phyloP scores from a whole-genome alignment of 1,140 invertebrate genomes.

The Zaprionus davidi region DNA sequence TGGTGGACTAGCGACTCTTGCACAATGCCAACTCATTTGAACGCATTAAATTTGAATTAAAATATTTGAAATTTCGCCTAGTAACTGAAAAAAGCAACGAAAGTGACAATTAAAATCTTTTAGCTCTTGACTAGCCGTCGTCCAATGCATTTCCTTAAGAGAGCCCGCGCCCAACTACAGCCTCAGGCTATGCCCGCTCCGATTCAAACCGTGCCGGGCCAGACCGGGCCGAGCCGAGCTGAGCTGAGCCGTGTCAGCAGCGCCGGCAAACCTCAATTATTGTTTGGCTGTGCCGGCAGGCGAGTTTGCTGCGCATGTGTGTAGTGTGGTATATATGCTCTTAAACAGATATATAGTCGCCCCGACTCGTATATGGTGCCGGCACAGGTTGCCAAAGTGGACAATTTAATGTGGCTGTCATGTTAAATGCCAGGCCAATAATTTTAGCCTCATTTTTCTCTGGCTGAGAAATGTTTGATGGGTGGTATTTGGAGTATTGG shows the following conservation, averaged over 20 bases:
- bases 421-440: constrained; percentile 80
- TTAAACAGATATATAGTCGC: constrained; percentile 18
- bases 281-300: constrained; percentile 54
- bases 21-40: constrained; percentile 68
- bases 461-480: constrained; percentile 67
- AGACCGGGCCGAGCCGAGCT: constrained; percentile 34
- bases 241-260: constrained; percentile 33
- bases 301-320: constrained; percentile 25
- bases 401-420: constrained; percentile 82
- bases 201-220: constrained; percentile 31
- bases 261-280: constrained; percentile 69
- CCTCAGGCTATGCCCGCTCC: constrained; percentile 17
- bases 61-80: constrained; percentile 75
- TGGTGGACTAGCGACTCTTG: constrained; percentile 32
- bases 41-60: constrained; percentile 80
- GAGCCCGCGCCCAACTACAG: constrained; percentile 54
- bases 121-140: constrained; percentile 42
- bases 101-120: constrained; percentile 76
- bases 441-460: constrained; percentile 77
- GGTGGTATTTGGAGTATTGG: constrained; percentile 58
- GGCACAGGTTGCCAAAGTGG: constrained; percentile 77
- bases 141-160: constrained; percentile 71
- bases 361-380: constrained; percentile 50
- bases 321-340: constrained; percentile 14
- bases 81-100: constrained; percentile 55